phyloP scores from a whole-genome alignment of 2,113 vertebrate species.

The Grammomys surdaster region DNA sequence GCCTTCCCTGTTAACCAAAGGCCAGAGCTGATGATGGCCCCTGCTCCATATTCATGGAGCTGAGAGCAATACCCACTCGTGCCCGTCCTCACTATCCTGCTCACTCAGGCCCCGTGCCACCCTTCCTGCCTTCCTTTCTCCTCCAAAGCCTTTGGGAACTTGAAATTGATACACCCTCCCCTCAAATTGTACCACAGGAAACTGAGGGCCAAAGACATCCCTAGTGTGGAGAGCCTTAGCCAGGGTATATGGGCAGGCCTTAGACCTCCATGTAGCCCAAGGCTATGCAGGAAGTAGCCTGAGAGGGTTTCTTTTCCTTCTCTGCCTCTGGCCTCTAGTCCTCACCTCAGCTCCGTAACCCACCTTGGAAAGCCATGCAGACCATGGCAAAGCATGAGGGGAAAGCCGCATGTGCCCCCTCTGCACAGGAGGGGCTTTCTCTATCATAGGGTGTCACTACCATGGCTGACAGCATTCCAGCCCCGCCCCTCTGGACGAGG shows the following conservation, averaged over 20 bases:
- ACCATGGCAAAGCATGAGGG: not conserved
- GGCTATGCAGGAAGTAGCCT: not conserved
- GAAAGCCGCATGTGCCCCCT: not conserved
- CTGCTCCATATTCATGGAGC: accelerated
- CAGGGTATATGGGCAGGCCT: not conserved
- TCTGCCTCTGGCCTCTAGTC: not conserved
- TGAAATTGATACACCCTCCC: not conserved
- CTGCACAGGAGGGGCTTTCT: not conserved
- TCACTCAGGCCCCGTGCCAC: too few relatives aligned
- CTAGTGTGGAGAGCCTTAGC: not conserved
- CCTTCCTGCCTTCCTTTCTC: not conserved
- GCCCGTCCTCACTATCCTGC: not conserved
- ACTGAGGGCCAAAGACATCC: not conserved
- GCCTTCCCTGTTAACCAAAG: constrained; percentile 3
- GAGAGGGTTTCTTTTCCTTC: not conserved
- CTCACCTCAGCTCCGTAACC: not conserved
- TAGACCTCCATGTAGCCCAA: not conserved
- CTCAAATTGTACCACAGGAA: not conserved
- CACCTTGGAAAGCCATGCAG: not conserved
- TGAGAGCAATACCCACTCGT: not conserved
- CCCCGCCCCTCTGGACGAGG: not conserved
- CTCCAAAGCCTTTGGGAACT: not conserved
- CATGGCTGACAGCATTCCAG: not conserved
- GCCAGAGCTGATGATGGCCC: not conserved
- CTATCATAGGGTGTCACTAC: not conserved